A percentile compares a stretch with the other conserved stretches of the same genome.
phyloP scores from a whole-genome alignment of 2,113 vertebrate species.

The Grallaria varia region DNA sequence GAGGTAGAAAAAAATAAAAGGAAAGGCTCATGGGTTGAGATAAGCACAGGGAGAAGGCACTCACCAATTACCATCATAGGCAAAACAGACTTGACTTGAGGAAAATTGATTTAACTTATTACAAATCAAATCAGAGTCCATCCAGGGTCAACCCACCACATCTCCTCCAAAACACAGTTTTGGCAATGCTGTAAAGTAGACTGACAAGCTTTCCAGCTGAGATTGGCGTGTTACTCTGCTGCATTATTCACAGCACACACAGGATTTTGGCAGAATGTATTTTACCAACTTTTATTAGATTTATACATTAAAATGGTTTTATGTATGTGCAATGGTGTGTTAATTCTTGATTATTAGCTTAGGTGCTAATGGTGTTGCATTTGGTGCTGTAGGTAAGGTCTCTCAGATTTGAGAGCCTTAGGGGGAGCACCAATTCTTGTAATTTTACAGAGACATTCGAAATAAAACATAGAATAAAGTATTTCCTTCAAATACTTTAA shows the following conservation, averaged over 20 bases:
- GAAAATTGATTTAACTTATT: background rate
- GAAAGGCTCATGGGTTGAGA: accelerated
- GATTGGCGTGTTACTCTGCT: background rate
- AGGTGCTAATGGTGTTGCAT: background rate
- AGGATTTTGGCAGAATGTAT: background rate
- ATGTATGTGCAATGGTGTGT: background rate
- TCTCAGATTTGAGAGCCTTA: background rate
- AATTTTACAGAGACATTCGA: background rate
- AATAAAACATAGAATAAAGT: background rate
- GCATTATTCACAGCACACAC: background rate
- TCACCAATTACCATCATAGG: accelerated
- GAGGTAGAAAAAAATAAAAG: background rate
- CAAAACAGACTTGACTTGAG: background rate
- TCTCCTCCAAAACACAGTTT: background rate
- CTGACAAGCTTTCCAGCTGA: background rate
- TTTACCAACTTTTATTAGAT: background rate
- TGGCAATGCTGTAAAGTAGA: background rate
- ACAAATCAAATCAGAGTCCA: background rate
- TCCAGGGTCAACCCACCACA: background rate
- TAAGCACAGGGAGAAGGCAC: background rate
- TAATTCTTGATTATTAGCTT: background rate
- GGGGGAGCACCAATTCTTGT: accelerated
- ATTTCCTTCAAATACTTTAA: background rate
- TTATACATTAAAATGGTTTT: background rate
- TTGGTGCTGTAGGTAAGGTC: background rate